These are phyloP conservation scores for Chionodraco myersi DNA, from an alignment of 2,113 vertebrate genomes.

Conservation along the genomic window DNA sequence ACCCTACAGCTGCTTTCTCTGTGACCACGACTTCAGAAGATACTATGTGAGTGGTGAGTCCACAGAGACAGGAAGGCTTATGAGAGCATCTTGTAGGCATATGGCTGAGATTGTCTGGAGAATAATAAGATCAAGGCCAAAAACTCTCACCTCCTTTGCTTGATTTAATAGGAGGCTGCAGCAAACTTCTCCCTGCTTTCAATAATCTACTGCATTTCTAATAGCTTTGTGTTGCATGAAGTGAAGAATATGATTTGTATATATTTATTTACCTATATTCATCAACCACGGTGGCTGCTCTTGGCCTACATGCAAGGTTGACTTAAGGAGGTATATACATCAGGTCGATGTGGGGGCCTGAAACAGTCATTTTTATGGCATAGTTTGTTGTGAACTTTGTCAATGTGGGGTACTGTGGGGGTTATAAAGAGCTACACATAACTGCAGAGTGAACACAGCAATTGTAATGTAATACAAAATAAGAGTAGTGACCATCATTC, in stretches of 20 bases:
- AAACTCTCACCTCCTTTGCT: slow-evolving; percentile 42
- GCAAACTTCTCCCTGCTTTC: not conserved
- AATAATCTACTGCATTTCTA: not conserved
- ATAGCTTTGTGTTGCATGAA: not conserved
- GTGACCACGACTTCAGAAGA: slow-evolving; percentile 52
- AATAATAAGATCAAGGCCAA: slow-evolving; percentile 54
- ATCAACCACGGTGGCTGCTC: not conserved
- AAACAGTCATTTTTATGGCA: too few species aligned
- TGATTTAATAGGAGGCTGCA: slow-evolving; percentile 2
- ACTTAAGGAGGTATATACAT: too few species aligned
- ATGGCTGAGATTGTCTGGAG: slow-evolving; percentile 48
- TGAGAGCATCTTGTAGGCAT: slow-evolving; percentile 57
- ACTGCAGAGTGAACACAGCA: not conserved
- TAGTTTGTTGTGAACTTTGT: too few species aligned
- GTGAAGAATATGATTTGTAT: not conserved
- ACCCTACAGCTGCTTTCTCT: slow-evolving; percentile 7
- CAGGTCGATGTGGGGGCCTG: too few species aligned
- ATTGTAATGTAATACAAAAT: not conserved
- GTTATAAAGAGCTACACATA: too few species aligned
- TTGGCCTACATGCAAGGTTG: not conserved
- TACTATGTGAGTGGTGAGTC: slow-evolving; percentile 28
- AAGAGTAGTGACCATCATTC: too few species aligned
- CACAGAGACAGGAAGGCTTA: slow-evolving; percentile 32
- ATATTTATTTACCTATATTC: not conserved
- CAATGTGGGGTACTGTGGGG: too few species aligned